Percentiles rank a stretch among this genome's conserved stretches.
Conservation (phyloP, 2,888 invertebrate species). For the Isoperla grammatica region DNA sequence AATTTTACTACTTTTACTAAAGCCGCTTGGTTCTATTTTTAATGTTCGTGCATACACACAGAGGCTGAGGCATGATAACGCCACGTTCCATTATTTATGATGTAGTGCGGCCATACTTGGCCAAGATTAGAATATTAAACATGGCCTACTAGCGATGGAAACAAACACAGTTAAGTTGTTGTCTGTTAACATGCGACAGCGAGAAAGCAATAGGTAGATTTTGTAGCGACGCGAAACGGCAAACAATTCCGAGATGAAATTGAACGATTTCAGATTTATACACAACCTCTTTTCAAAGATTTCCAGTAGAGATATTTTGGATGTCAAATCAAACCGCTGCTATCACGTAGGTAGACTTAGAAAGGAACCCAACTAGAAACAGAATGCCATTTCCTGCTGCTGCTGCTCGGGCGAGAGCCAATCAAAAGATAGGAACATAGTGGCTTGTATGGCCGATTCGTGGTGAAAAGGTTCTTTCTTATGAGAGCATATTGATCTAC, state of each 20-base stretch:
- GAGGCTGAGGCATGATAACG: too few relatives aligned
- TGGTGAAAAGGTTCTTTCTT: background rate
- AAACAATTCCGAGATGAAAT: background rate
- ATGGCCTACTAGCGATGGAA: too few relatives aligned
- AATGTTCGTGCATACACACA: too few relatives aligned
- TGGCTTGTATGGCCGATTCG: background rate
- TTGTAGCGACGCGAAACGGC: too few relatives aligned
- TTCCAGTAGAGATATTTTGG: slow-evolving; percentile 15
- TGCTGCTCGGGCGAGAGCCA: background rate
- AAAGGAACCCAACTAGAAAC: slow-evolving; percentile 9
- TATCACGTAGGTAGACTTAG: background rate
- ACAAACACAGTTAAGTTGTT: too few relatives aligned
- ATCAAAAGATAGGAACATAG: slow-evolving; percentile 11
- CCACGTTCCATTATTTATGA: too few relatives aligned
- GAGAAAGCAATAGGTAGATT: too few relatives aligned
- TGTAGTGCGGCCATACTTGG: too few relatives aligned
- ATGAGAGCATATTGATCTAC: slow-evolving; percentile 11
- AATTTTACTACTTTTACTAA: too few relatives aligned
- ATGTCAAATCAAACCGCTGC: slow-evolving; percentile 11
- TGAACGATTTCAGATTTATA: slow-evolving; percentile 5
- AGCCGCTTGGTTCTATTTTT: too few relatives aligned
- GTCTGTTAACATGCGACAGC: too few relatives aligned
- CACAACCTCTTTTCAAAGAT: slow-evolving; percentile 7
- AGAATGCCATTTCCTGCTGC: slow-evolving; percentile 9
- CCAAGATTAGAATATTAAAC: too few relatives aligned